These are phyloP conservation scores for Ovis aries DNA, from an alignment of 2,113 vertebrate species.

Conservation along the genomic window DNA sequence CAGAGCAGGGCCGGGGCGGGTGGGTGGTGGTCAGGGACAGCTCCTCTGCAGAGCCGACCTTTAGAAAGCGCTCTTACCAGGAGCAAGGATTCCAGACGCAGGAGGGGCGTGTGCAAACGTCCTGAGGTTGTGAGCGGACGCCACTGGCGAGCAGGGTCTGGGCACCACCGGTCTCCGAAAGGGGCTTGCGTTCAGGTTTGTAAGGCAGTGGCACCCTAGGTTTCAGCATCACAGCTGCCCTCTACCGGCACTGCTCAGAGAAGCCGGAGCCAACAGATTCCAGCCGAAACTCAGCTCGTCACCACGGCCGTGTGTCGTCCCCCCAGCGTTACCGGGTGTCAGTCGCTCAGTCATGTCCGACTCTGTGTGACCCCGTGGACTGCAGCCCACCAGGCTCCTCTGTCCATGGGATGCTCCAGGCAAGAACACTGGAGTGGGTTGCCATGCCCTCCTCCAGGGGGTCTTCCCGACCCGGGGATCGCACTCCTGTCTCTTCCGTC, in stretches of 20 bases:
- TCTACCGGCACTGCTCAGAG: neutral
- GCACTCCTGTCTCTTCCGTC: neutral
- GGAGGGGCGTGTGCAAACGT: neutral
- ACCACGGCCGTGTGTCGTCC: fast-evolving
- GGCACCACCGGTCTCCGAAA: fast-evolving
- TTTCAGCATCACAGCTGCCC: neutral
- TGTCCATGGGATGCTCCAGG: neutral
- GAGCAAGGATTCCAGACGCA: too few relatives aligned
- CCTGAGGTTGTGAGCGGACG: fast-evolving
- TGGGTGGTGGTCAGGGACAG: neutral
- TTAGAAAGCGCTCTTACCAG: neutral
- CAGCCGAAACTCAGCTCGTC: fast-evolving
- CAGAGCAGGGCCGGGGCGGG: fast-evolving
- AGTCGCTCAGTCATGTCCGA: fast-evolving
- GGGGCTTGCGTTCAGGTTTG: fast-evolving
- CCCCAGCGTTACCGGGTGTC: fast-evolving
- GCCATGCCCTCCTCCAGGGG: neutral
- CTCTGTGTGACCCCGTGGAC: fast-evolving
- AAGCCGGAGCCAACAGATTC: fast-evolving
- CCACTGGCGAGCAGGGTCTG: neutral
- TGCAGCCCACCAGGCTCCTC: neutral
- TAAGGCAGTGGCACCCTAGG: fast-evolving
- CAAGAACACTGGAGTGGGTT: neutral
- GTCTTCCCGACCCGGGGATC: neutral
- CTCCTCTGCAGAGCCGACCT: neutral